These are phyloP conservation scores for Heterohyrax brucei DNA, from an alignment of 2,797 vertebrate genomes.

Conservation along the genomic window DNA sequence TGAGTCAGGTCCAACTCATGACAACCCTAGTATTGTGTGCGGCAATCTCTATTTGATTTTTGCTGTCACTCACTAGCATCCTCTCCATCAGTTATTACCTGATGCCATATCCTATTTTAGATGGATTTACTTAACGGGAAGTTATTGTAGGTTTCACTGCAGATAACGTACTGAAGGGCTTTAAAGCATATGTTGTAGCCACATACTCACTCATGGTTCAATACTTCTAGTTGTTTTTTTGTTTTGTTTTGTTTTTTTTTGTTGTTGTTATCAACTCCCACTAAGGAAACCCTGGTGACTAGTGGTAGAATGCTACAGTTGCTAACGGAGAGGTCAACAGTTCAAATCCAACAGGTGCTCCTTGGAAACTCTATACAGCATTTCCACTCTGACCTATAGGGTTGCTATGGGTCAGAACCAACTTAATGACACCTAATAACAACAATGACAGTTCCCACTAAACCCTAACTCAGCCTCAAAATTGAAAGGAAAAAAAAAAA, in stretches of 20 bases:
- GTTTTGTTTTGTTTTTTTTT: too few species aligned
- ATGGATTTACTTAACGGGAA: conserved; percentile 33
- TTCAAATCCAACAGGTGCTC: too few species aligned
- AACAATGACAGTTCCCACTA: conserved; percentile 8
- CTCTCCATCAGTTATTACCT: conserved; percentile 20
- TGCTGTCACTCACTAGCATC: background rate
- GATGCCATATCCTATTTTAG: background rate
- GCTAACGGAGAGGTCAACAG: too few species aligned
- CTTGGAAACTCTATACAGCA: too few species aligned
- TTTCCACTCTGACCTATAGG: too few species aligned
- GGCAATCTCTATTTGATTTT: background rate
- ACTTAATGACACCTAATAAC: too few species aligned
- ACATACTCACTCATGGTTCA: background rate
- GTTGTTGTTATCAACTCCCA: too few species aligned
- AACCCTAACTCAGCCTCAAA: conserved; percentile 2
- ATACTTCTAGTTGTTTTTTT: conserved; percentile 1
- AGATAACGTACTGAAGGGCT: conserved; percentile 12
- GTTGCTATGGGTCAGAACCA: too few species aligned
- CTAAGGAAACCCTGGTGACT: too few species aligned
- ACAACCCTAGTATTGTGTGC: too few species aligned
- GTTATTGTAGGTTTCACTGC: background rate
- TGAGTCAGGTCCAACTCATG: too few species aligned
- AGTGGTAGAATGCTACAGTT: too few species aligned
- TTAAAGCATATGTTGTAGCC: background rate
- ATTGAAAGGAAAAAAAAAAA: background rate